Evolutionary conservation across 2,888 invertebrate species (phyloP), one percentile per base, ranked within the genome.

Genomic region (Ichneumoninae sp.): DNA sequence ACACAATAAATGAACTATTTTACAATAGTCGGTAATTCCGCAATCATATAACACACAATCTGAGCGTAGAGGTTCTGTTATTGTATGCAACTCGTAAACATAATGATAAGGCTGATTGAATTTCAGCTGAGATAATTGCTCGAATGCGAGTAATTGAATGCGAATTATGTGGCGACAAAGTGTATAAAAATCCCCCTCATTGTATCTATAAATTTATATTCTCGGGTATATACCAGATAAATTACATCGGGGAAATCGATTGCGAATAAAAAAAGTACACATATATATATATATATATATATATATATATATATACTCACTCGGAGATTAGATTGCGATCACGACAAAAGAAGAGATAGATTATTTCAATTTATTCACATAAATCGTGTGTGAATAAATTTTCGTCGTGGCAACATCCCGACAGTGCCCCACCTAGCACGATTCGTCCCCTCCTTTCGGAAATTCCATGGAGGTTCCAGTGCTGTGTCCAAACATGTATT

Each of bases 401-500:
- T 33, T 63, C 33, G 63, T 63, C 57, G 22, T 26, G 63, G 33
- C 30, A 26, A 33, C 13, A 30, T 33, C 63, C 16, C 30, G 63
- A 63, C 30, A 16, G 33, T 33, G 63, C 63, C 63, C 63, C 33
- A 7, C 30, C n/a, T n/a, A 0, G 63, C 30, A 16, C n/a, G 63
- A 33, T 5, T 63, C 30, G n/a, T 33, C 63, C 63, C 63, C 63
- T 30, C 63, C 26, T 30, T 10, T 33, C 30, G 10, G n/a, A 63
- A 63, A 63, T 63, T 63, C 63, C 63, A 30, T 63, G 16, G 16
- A 1, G 30, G 63, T 63, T 30, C 16, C 60, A 63, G 33, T 33
- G 60, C 33, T 30, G 30, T 33, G 60, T 63, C 26, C n/a, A 16
- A 63, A 63, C 60, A 63, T 63, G 60, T 63, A n/a, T 63, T 63